Conservation (phyloP, 2,888 invertebrate genomes). For the Eristalis tenax region DNA sequence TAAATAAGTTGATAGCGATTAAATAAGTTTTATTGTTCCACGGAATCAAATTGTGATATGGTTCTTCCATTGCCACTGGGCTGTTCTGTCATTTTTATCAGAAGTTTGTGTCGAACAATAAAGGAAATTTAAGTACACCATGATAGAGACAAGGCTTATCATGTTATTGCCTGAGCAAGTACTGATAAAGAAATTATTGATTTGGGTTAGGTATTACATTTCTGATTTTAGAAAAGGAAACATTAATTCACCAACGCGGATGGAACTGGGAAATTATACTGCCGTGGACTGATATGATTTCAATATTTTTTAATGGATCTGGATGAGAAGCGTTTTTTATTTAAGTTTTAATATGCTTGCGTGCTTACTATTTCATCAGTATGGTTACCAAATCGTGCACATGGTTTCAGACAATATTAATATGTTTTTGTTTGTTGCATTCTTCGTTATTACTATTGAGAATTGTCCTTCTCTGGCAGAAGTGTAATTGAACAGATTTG, state of each 20-base stretch:
- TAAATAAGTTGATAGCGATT: not conserved
- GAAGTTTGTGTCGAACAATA: constrained; percentile 33
- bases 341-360: not conserved
- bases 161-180: constrained; percentile 55
- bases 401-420: too few relatives aligned
- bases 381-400: too few relatives aligned
- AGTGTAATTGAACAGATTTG: too few relatives aligned
- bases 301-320: not conserved
- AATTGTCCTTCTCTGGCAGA: too few relatives aligned
- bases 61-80: constrained; percentile 3
- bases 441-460: too few relatives aligned
- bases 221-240: constrained; percentile 30
- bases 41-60: constrained; percentile 38
- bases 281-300: not conserved
- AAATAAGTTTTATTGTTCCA: constrained; percentile 25
- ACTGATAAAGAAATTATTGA: constrained; percentile 60
- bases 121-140: constrained; percentile 33
- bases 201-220: constrained; percentile 49
- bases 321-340: too few relatives aligned
- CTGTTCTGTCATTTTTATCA: constrained; percentile 27
- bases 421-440: too few relatives aligned
- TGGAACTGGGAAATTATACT: not conserved
- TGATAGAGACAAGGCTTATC: constrained; percentile 56
- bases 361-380: too few relatives aligned
- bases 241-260: not conserved